Evolutionary conservation across 2,888 invertebrate species (phyloP).

Genomic region (Chironomus riparius): DNA sequence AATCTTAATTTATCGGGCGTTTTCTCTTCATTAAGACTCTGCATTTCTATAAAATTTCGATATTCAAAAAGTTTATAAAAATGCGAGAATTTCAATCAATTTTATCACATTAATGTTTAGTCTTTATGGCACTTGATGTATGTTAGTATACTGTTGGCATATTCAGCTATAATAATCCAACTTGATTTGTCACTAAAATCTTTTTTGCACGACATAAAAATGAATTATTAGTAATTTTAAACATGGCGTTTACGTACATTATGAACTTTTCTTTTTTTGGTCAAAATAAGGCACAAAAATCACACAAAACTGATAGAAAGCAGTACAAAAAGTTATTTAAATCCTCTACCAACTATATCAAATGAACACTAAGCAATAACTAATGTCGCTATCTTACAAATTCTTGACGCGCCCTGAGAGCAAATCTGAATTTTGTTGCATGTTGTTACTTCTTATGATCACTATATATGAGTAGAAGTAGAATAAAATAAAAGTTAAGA

Average conservation of each 20-base stretch:
- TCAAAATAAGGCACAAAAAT: background rate
- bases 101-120: background rate
- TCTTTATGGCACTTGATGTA: too few species aligned
- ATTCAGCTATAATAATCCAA: too few species aligned
- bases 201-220: background rate
- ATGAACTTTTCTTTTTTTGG: background rate
- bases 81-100: background rate
- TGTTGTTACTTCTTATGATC: slow-evolving; percentile 4
- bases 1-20: slow-evolving; percentile 4
- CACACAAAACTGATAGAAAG: background rate
- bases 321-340: background rate
- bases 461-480: background rate
- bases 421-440: slow-evolving; percentile 25
- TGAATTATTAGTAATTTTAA: background rate
- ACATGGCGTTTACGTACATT: slow-evolving; percentile 23
- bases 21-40: background rate
- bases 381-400: slow-evolving; percentile 21
- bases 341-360: background rate
- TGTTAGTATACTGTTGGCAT: too few species aligned
- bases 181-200: too few species aligned
- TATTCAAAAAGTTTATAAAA: background rate
- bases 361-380: slow-evolving; percentile 13
- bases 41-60: background rate
- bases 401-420: slow-evolving; percentile 26
- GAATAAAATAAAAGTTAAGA: background rate